Conservation (phyloP, 2,113 vertebrate species). For the Hemibates koningsi region DNA sequence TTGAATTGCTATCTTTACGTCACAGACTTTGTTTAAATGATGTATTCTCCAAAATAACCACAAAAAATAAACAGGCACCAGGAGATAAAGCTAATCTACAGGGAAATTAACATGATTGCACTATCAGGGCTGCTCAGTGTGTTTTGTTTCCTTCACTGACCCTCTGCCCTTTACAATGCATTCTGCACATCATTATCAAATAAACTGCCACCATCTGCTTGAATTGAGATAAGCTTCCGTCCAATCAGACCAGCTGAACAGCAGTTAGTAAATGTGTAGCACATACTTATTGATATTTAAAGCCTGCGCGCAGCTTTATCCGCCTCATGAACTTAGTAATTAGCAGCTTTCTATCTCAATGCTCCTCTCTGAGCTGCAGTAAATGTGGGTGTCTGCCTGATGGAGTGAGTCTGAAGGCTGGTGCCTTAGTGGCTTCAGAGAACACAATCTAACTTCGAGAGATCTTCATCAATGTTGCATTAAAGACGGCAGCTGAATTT, state of each 20-base stretch:
- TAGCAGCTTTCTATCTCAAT: slow-evolving; percentile 46
- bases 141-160: neutral
- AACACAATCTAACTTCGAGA: neutral
- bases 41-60: neutral
- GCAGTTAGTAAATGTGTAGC: slow-evolving; percentile 40
- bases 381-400: slow-evolving; percentile 4
- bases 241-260: slow-evolving; percentile 49
- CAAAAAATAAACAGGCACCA: neutral
- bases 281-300: slow-evolving; percentile 58
- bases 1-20: neutral
- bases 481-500: neutral
- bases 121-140: slow-evolving; percentile 7
- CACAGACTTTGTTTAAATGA: neutral
- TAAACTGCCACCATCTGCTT: slow-evolving; percentile 61
- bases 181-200: slow-evolving; percentile 22
- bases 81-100: neutral
- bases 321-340: slow-evolving; percentile 50
- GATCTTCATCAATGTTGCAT: neutral
- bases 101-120: slow-evolving; percentile 20
- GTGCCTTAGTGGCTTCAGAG: neutral
- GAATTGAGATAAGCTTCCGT: slow-evolving; percentile 52
- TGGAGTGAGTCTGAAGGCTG: neutral
- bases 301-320: slow-evolving; percentile 33
- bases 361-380: slow-evolving; percentile 6
- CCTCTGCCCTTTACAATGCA: neutral